phyloP scores from a whole-genome alignment of 2,113 vertebrate species.

The Alectura lathami region DNA sequence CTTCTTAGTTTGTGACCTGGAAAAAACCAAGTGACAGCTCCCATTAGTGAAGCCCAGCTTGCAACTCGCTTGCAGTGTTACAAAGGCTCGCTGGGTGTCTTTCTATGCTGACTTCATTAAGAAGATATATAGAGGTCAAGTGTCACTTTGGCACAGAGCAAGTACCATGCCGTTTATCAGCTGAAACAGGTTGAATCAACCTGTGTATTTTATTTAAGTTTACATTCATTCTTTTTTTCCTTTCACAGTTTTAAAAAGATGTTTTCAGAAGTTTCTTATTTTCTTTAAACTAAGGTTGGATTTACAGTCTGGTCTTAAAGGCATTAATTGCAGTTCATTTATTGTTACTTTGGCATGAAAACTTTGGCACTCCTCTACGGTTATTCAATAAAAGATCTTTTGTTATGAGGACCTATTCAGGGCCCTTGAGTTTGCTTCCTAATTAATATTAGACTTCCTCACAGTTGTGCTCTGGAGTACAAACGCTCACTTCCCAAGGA shows the following conservation, averaged over 20 bases:
- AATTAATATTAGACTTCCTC: slow-evolving; percentile 61
- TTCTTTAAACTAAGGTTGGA: slow-evolving; percentile 18
- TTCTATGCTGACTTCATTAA: slow-evolving; percentile 80
- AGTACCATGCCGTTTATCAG: slow-evolving; percentile 59
- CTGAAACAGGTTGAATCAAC: slow-evolving; percentile 59
- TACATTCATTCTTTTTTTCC: background rate
- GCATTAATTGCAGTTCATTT: slow-evolving; percentile 35
- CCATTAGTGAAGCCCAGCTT: slow-evolving; percentile 83
- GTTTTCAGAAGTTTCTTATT: slow-evolving; percentile 14
- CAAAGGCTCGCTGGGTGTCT: slow-evolving; percentile 77
- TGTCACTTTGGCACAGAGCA: slow-evolving; percentile 68
- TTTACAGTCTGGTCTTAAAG: background rate
- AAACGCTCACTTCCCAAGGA: slow-evolving; percentile 46
- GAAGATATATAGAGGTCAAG: slow-evolving; percentile 80
- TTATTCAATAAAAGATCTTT: slow-evolving; percentile 52
- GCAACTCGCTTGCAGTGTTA: slow-evolving; percentile 76
- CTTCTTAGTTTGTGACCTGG: slow-evolving; percentile 84
- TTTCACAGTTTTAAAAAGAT: background rate
- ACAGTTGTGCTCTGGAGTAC: slow-evolving; percentile 6
- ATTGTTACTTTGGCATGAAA: slow-evolving; percentile 29
- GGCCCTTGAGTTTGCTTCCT: slow-evolving; percentile 53
- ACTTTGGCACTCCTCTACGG: slow-evolving; percentile 36
- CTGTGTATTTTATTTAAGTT: slow-evolving; percentile 52
- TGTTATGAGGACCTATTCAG: slow-evolving; percentile 47
- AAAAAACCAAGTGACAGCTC: slow-evolving; percentile 87